Percentiles rank a stretch among this genome's conserved stretches.
phyloP scores from a whole-genome alignment of 2,113 vertebrate species.

The Scomber japonicus region DNA sequence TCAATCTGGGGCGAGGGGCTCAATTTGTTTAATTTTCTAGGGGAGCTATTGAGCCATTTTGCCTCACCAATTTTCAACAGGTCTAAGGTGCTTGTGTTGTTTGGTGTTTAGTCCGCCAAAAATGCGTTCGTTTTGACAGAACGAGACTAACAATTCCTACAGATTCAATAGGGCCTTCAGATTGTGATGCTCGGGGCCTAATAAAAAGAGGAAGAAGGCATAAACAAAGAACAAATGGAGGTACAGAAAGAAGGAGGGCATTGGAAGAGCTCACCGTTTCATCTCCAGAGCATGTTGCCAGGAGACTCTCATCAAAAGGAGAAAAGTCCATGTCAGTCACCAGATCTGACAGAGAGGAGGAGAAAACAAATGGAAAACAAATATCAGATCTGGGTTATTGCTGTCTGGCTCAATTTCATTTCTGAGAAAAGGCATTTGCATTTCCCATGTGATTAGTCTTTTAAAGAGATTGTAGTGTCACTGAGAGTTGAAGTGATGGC shows the following conservation, averaged over 20 bases:
- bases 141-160: too few species aligned
- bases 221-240: neutral
- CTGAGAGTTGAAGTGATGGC: neutral
- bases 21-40: too few species aligned
- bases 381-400: conserved; percentile 19
- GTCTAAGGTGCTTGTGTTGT: too few species aligned
- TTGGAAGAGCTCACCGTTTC: conserved; percentile 85
- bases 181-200: too few species aligned
- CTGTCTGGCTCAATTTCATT: conserved; percentile 32
- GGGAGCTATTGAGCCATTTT: too few species aligned
- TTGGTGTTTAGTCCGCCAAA: too few species aligned
- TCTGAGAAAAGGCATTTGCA: neutral
- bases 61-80: too few species aligned
- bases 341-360: conserved; percentile 83
- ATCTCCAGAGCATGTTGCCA: conserved; percentile 93
- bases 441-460: conserved; percentile 1
- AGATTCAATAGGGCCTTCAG: too few species aligned
- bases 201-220: neutral
- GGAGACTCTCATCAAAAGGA: conserved; percentile 91
- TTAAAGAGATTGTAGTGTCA: neutral
- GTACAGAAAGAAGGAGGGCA: neutral
- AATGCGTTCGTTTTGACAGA: too few species aligned
- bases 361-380: conserved; percentile 13
- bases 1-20: too few species aligned
- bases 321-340: conserved; percentile 96